These are phyloP conservation scores for Drosophila nigricruria DNA, from an alignment of 2,888 invertebrate genomes.

Conservation along the genomic window DNA sequence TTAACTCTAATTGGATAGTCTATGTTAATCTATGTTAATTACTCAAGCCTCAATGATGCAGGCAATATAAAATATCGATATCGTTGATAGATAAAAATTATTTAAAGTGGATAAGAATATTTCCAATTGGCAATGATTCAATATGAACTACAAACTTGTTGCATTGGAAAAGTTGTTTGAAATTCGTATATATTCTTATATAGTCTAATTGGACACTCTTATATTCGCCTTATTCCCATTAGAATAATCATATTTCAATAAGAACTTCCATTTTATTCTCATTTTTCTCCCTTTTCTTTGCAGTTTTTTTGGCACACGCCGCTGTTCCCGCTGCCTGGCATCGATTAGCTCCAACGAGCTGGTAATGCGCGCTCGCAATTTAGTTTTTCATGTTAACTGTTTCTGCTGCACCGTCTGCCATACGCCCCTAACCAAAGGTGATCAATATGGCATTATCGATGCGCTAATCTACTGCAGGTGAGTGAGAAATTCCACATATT, in stretches of 20 bases:
- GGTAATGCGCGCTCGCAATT: conserved; percentile 96
- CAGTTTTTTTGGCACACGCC: conserved; percentile 95
- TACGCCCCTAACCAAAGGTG: conserved; percentile 95
- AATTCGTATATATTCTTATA: too few species aligned
- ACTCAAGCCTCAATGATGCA: too few species aligned
- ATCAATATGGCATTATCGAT: conserved; percentile 96
- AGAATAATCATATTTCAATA: neutral
- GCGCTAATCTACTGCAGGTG: conserved; percentile 94
- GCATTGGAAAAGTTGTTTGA: too few species aligned
- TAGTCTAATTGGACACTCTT: too few species aligned
- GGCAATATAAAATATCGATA: neutral
- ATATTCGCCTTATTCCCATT: neutral
- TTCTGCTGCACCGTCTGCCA: conserved; percentile 97
- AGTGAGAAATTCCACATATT: neutral
- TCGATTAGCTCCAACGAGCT: conserved; percentile 95
- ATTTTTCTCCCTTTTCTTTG: conserved; percentile 74
- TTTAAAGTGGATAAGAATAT: too few species aligned
- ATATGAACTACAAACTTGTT: too few species aligned
- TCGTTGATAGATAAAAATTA: neutral
- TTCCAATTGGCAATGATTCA: too few species aligned
- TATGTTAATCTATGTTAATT: neutral
- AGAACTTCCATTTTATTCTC: neutral
- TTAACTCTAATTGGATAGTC: neutral
- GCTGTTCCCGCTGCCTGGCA: conserved; percentile 95
- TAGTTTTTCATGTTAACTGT: conserved; percentile 97